Base-by-base conservation (phyloP, 2,113 vertebrate species). In the Phrynocephalus versicolor region DNA sequence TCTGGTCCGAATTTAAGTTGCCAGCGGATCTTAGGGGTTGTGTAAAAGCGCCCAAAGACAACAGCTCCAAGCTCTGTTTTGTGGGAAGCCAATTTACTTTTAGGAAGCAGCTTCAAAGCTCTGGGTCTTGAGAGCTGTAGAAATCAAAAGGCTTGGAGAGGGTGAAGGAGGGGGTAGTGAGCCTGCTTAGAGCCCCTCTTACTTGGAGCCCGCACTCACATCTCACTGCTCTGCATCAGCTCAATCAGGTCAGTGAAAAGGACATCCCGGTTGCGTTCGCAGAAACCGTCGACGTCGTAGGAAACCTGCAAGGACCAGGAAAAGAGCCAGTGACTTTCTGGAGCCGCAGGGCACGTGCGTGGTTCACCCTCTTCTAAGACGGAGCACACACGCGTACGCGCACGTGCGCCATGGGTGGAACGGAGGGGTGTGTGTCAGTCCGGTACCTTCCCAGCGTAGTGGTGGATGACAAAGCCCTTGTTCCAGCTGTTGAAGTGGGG, bases 401-500 rank as follows among this genome's bases (percentile, higher is more conserved):
- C 45, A 5, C 10, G 45, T 10, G 45, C 5, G 45, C 10, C 45
- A 51, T 51, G 45, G 10, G 10, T 51, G 45, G 45, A 10, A 10
- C 45, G 45, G 45, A 51, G 45, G 45, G 23, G 60, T 15, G 62
- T 7, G 21, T 4, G 64, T 4, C 79, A 1, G 6, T 10, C 2
- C 0, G 41, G 21, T 87, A 96, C 97, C 97, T 97, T 97, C 21
- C 97, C 97, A 0, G 97, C 97, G 9, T 97, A 97, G 93, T 97
- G 97, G 79, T 97, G 97, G 41, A 97, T 89, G 67, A 97, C 79
- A 75, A 97, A 97, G 6, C 97, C 97, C 74, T 92, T 94, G 92
- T 97, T 97, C 97, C 97, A 97, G 95, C 96, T 97, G 95, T 97
- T 97, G 92, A 97, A 97, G 87, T 97, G 97, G 9, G 97, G 94